Evolutionary conservation across 1,140 invertebrate genomes (phyloP).

Genomic region (Apis dorsata): DNA sequence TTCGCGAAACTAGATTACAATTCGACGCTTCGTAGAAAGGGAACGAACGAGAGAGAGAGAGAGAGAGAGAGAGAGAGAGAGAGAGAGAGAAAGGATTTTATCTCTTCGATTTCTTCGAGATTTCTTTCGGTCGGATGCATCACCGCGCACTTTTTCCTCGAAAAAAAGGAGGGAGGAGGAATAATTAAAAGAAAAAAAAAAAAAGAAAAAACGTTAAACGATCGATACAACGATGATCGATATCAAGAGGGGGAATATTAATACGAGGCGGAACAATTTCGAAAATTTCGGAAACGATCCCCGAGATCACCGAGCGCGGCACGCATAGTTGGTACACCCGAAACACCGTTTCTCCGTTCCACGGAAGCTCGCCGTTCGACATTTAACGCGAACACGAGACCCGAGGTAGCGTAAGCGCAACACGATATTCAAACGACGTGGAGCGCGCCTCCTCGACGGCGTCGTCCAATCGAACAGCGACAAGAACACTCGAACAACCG

Average conservation of each 20-base stretch:
- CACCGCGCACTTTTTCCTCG: background rate
- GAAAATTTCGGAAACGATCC: too few species aligned
- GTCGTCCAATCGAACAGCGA: constrained; percentile 28
- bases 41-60: background rate
- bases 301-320: background rate
- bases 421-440: constrained; percentile 19
- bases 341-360: too few species aligned
- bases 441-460: constrained; percentile 8
- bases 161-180: too few species aligned
- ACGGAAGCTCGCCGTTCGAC: background rate
- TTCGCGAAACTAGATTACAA: constrained; percentile 39
- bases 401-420: constrained; percentile 7
- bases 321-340: too few species aligned
- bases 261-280: background rate
- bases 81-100: background rate
- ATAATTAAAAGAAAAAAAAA: background rate
- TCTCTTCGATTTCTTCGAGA: background rate
- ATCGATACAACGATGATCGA: background rate
- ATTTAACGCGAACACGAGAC: constrained; percentile 19
- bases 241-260: too few species aligned
- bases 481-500: constrained; percentile 13
- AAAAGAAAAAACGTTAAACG: background rate
- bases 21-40: constrained; percentile 40
- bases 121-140: background rate
- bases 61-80: too few species aligned